Evolutionary conservation across 2,797 vertebrate species (phyloP).

Genomic region (Microcaecilia unicolor): DNA sequence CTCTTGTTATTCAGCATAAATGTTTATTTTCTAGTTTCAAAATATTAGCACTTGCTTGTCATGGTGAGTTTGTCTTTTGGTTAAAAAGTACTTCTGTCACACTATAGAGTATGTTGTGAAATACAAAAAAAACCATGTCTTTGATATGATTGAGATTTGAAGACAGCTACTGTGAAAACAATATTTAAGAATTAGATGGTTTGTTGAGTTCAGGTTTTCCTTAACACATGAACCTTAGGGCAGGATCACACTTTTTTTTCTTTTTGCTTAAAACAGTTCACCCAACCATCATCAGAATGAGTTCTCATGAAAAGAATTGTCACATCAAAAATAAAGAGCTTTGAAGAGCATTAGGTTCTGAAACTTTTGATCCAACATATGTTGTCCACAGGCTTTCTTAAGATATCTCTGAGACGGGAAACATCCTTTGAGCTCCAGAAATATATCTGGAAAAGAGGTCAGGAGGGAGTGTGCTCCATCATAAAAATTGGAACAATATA

Average conservation of each 20-base stretch:
- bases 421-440: constrained; percentile 20
- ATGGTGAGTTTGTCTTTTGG: neutral
- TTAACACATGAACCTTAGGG: constrained; percentile 7
- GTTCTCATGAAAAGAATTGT: constrained; percentile 18
- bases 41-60: too few species aligned
- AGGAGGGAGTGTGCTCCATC: constrained; percentile 6
- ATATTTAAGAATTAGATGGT: neutral
- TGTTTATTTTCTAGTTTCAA: too few species aligned
- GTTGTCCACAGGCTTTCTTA: constrained; percentile 15
- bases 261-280: constrained; percentile 6
- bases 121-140: accelerated
- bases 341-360: constrained; percentile 16
- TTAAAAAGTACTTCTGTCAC: neutral
- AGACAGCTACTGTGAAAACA: constrained; percentile 12
- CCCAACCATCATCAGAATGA: constrained; percentile 13
- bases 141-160: neutral
- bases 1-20: too few species aligned
- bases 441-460: constrained; percentile 29
- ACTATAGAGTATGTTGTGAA: neutral
- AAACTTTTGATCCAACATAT: constrained; percentile 24
- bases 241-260: constrained; percentile 2
- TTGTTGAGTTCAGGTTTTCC: constrained; percentile 13
- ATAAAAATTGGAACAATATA: constrained; percentile 22
- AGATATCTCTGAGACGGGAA: constrained; percentile 19
- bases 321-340: neutral